Evolutionary conservation across 2,113 vertebrate genomes (phyloP), one percentile per base, ranked within the genome.

Genomic region (Lathamus discolor): DNA sequence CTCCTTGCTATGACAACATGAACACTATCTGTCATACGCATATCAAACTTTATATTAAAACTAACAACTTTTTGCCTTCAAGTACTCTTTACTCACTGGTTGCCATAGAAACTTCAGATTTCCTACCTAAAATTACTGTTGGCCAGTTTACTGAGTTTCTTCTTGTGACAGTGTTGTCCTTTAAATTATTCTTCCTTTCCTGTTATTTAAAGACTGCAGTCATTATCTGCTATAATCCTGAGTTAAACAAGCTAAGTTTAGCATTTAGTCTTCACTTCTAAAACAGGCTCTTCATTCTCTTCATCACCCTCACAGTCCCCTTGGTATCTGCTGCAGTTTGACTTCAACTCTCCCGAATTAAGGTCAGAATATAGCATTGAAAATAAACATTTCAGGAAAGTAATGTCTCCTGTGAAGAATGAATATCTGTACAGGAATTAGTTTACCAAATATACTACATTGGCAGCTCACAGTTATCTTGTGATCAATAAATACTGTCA

Each of bases 91-190:
- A 91, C 48, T 92, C 37, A 79, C 61, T 49, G 57, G 95, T 95
- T 95, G 48, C 59, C 44, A 87, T 83, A 83, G 94, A 90, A 93
- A 92, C 94, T 72, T 78, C 52, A 83, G 43, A 89, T 76, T 89
- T 92, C 39, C 70, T 85, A 85, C 74, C 75, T 91, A 95, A 91
- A 95, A 91, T 92, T 93, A 92, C 74, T 73, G 52, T 44, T 94
- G 87, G 86, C 13, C 57, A 92, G 62, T 92, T 96, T 75, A 94
- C 48, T 0, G 7, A 68, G 62, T 85, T 89, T 79, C 18, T 89
- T 82, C 81, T 68, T 57, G 17, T 80, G 35, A 54, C 77, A 92
- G 43, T 64, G 28, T 68, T 87, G 63, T 91, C 74, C 84, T 82
- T 70, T 52, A 37, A 70, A 80, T 70, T 80, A 54, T 61, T 87